Base-by-base conservation (phyloP, 1,140 invertebrate genomes). In the Caenorhabditis latens region DNA sequence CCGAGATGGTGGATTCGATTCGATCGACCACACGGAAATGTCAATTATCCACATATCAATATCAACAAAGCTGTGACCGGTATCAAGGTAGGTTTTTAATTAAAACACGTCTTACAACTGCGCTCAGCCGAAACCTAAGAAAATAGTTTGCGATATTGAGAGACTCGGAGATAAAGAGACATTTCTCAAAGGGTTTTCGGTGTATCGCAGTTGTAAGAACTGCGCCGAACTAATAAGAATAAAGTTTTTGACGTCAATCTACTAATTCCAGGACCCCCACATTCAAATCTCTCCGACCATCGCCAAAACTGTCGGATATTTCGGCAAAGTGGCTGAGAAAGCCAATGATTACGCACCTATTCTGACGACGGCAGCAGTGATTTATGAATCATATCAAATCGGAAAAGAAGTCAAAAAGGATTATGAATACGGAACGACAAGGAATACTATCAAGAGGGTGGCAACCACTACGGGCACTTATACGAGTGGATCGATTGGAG, bases 311-410 rank as follows among this genome's bases (percentile, higher is more conserved):
- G 58, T 63, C 7, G 58, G 58, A 63, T 14, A 14, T 63, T 11
- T 63, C 32, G 58, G 58, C 40, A 63, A 63, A 63, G 58, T 63
- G 7, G 58, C 58, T 24, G 58, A 63, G 58, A 63, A 63, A 8
- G n/a, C 58, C 8, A 63, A 63, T 63, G 58, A 63, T 14, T 6
- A 9, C 4, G 58, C 58, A 5, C 24, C n/a, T 0, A 32, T 63
- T 32, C 24, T 63, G 24, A 63, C 58, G 7, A 63, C 58, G 3
- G 58, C 58, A 3, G 65, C 65, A 16, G 43, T 67, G 40, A 67
- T 67, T 14, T 67, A 67, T n/a, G 65, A 67, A 43, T 13, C 65
- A 0, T 67, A 43, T 46, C 65, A 40, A 43, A 8, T 67, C 43
- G 65, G 65, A 43, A 42, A 43, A 9, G 65, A 43, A 9, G 65